Conservation (phyloP, 2,113 vertebrate genomes). For the Oncorhynchus clarkii region DNA sequence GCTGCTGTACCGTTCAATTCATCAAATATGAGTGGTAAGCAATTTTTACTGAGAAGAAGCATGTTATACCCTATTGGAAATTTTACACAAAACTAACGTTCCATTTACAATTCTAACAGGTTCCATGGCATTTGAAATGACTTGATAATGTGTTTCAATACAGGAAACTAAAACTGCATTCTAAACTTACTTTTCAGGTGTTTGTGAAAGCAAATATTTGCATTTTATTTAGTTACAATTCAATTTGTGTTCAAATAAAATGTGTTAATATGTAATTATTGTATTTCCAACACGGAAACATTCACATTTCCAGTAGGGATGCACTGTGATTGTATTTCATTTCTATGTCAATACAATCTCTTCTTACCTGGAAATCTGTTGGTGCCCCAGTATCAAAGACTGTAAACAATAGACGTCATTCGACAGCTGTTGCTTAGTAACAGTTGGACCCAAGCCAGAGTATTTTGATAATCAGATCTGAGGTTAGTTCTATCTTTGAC, state of each 20-base stretch:
- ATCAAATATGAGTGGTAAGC: neutral
- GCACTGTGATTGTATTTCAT: neutral
- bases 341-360: neutral
- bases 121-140: too few species aligned
- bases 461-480: conserved; percentile 42
- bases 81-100: too few species aligned
- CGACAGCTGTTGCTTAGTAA: conserved; percentile 47
- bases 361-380: neutral
- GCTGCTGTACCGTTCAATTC: neutral
- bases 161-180: too few species aligned
- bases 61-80: neutral
- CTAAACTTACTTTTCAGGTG: too few species aligned
- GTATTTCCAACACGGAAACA: too few species aligned
- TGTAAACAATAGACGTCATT: neutral
- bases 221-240: too few species aligned
- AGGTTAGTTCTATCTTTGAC: conserved; percentile 20
- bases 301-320: too few species aligned
- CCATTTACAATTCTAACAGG: too few species aligned
- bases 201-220: too few species aligned
- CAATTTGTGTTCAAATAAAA: too few species aligned
- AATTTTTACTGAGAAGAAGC: neutral
- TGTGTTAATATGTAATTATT: too few species aligned
- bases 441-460: conserved; percentile 9
- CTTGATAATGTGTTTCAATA: too few species aligned
- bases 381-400: neutral